Conservation (phyloP, 1,140 invertebrate genomes). For the Doryteuthis pealeii region DNA sequence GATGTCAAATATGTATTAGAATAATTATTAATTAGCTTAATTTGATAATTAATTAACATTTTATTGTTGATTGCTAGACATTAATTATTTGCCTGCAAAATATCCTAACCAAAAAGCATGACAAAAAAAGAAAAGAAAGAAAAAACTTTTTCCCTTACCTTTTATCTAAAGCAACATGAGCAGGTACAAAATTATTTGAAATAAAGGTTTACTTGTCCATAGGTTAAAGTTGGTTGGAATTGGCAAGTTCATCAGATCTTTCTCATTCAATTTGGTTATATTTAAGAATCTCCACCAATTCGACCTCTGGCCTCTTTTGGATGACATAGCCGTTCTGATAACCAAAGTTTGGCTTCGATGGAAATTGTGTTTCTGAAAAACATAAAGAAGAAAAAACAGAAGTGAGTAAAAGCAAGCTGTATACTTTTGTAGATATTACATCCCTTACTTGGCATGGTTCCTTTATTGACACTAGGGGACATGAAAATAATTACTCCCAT, state of each 20-base stretch:
- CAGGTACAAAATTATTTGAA: conserved; percentile 70
- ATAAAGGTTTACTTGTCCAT: conserved; percentile 70
- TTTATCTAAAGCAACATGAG: conserved; percentile 76
- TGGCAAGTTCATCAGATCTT: conserved; percentile 60
- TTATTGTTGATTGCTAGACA: too few species aligned
- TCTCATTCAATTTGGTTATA: conserved; percentile 63
- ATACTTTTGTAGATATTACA: too few species aligned
- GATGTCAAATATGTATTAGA: too few species aligned
- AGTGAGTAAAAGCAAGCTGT: too few species aligned
- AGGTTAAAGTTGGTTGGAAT: conserved; percentile 77
- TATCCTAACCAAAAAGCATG: too few species aligned
- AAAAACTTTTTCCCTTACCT: conserved; percentile 60
- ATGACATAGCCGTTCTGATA: conserved; percentile 72
- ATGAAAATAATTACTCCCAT: too few species aligned
- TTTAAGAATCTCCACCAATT: conserved; percentile 65
- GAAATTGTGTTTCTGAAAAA: conserved; percentile 66
- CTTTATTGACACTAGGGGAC: too few species aligned
- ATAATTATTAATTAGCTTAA: too few species aligned
- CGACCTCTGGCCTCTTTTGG: conserved; percentile 63
- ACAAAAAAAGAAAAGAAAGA: not conserved
- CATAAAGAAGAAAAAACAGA: conserved; percentile 13
- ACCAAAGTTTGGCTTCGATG: conserved; percentile 69
- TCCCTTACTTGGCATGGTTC: too few species aligned
- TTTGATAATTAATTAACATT: too few species aligned
- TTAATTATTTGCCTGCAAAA: too few species aligned